phyloP scores from a whole-genome alignment of 1,140 invertebrate genomes.

The Drosophila kikkawai region DNA sequence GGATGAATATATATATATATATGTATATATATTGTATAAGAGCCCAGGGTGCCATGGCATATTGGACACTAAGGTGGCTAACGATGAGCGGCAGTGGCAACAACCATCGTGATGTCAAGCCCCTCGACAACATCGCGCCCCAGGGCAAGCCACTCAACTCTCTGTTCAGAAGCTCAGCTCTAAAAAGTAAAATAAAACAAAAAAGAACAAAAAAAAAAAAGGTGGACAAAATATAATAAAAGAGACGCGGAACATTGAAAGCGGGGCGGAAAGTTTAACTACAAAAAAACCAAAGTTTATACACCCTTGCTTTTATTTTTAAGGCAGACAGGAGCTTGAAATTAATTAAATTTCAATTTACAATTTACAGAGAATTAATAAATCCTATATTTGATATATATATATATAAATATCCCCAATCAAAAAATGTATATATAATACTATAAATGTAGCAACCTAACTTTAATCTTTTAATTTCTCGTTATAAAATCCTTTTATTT shows the following conservation, averaged over 20 bases:
- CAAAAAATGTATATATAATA: no score
- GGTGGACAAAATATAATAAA: constrained; percentile 36
- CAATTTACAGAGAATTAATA: no score
- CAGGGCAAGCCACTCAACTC: constrained; percentile 52
- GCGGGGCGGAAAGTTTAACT: neutral
- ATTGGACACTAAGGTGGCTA: constrained; percentile 59
- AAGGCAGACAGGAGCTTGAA: neutral
- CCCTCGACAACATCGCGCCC: constrained; percentile 71
- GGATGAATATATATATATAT: constrained; percentile 7
- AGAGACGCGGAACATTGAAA: constrained; percentile 29
- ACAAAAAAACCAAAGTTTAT: neutral
- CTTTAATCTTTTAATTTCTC: neutral
- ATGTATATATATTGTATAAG: neutral
- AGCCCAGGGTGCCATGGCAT: constrained; percentile 42
- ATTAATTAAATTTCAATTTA: no score
- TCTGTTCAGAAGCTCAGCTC: neutral
- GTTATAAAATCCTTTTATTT: neutral
- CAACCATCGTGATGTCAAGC: constrained; percentile 65
- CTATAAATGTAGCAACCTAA: neutral
- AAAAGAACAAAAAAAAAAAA: constrained; percentile 10
- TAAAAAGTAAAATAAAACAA: neutral
- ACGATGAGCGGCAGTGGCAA: constrained; percentile 58
- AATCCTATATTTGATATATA: no score
- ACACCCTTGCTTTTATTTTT: neutral
- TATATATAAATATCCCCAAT: no score